phyloP scores from a whole-genome alignment of 2,888 invertebrate species.

The Pedicia rivosa region DNA sequence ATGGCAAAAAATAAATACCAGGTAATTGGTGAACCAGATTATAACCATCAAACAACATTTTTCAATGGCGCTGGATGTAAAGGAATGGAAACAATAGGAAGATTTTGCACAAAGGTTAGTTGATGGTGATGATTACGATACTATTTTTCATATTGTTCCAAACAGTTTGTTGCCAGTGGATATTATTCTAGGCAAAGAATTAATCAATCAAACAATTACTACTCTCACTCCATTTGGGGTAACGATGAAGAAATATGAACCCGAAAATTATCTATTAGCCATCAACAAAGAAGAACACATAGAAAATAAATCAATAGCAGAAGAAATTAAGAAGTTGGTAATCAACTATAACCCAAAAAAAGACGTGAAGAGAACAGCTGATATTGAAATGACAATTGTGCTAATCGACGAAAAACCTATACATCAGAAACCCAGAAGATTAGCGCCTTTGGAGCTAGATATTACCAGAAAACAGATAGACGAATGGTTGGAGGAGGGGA shows the following conservation, averaged over 20 bases:
- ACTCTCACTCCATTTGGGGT: not conserved
- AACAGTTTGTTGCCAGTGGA: no score
- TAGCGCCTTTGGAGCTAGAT: conserved; percentile 14
- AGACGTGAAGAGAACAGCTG: not conserved
- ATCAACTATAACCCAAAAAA: not conserved
- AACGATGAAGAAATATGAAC: not conserved
- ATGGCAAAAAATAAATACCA: no score
- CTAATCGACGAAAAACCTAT: conserved; percentile 18
- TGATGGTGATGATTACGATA: not conserved
- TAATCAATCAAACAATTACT: not conserved
- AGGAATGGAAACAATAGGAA: not conserved
- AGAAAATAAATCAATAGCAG: no score
- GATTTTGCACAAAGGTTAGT: not conserved
- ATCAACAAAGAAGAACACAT: not conserved
- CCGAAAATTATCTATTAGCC: not conserved
- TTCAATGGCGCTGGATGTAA: no score
- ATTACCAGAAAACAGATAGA: conserved; percentile 16
- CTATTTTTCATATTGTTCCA: not conserved
- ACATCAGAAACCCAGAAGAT: conserved; percentile 14
- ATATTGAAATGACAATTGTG: conserved; percentile 15
- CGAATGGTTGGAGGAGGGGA: conserved; percentile 17
- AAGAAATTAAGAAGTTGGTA: not conserved
- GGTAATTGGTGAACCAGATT: no score
- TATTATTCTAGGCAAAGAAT: not conserved
- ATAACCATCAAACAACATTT: no score